phyloP scores from a whole-genome alignment of 2,888 invertebrate genomes.

The Mimumesa dahlbomi region DNA sequence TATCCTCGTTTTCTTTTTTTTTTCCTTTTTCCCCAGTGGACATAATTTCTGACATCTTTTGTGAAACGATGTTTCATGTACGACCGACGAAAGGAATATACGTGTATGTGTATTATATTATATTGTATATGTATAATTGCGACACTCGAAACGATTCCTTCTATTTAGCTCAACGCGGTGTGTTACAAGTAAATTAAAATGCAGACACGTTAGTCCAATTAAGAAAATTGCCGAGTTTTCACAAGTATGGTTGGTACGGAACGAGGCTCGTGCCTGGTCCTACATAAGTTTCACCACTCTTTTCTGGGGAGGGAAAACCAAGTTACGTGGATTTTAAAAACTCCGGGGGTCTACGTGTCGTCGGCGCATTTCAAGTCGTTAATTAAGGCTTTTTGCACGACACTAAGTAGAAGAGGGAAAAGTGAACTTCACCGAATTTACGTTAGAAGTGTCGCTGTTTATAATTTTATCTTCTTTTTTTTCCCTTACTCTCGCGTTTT shows the following conservation, averaged over 20 bases:
- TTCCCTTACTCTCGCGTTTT: no score
- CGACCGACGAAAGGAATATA: not conserved
- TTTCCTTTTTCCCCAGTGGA: no score
- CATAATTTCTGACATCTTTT: no score
- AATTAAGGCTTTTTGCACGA: slow-evolving; percentile 10
- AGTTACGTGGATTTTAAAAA: slow-evolving; percentile 18
- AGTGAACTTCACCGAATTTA: slow-evolving; percentile 9
- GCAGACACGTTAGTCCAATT: slow-evolving; percentile 18
- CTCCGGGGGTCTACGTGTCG: not conserved
- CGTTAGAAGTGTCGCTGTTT: not conserved
- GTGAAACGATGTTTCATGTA: no score
- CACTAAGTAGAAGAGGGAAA: not conserved
- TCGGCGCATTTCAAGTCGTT: slow-evolving; percentile 3
- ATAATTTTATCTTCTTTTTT: no score
- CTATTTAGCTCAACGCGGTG: not conserved
- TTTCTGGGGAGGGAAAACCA: not conserved
- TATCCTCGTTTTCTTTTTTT: no score
- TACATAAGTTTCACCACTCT: not conserved
- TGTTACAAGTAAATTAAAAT: slow-evolving; percentile 7
- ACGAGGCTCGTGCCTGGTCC: not conserved
- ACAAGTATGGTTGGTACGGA: not conserved
- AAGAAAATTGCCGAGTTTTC: slow-evolving; percentile 14
- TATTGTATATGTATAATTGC: no score
- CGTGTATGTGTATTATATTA: no score
- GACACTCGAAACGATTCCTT: slow-evolving; percentile 3